Conservation (phyloP, 2,888 invertebrate genomes). For the Agonopterix arenella region DNA sequence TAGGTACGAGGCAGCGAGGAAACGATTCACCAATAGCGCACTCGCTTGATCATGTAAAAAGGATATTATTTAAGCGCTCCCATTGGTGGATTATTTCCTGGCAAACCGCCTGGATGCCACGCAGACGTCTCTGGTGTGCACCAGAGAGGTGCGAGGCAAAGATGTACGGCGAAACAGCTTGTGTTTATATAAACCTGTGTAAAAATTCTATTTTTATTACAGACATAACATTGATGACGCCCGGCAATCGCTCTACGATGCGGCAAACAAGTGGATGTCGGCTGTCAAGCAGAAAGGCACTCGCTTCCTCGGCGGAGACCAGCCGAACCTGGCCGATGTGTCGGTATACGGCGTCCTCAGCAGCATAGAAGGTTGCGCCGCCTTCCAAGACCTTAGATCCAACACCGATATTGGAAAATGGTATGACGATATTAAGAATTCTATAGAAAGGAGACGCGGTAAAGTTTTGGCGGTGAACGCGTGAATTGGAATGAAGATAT, state of each 20-base stretch:
- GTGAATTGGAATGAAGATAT: constrained; percentile 12
- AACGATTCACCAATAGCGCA: too few relatives aligned
- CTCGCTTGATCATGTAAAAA: too few relatives aligned
- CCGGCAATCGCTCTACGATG: constrained; percentile 91
- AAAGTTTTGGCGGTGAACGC: constrained; percentile 19
- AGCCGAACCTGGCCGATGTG: constrained; percentile 95
- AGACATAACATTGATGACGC: constrained; percentile 93
- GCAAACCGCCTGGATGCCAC: too few relatives aligned
- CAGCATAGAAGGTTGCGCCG: constrained; percentile 95
- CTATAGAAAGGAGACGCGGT: constrained; percentile 53
- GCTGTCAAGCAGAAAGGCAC: constrained; percentile 82
- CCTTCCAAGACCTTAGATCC: constrained; percentile 87
- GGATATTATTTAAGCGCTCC: too few relatives aligned
- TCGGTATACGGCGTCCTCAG: constrained; percentile 93
- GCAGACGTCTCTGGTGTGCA: too few relatives aligned
- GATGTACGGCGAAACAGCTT: too few relatives aligned
- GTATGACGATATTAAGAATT: constrained; percentile 85
- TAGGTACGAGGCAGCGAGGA: too few relatives aligned
- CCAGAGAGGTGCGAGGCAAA: too few relatives aligned
- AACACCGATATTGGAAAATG: constrained; percentile 86
- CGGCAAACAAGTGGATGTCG: constrained; percentile 87
- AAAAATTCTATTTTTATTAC: constrained; percentile 6
- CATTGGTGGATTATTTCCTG: too few relatives aligned
- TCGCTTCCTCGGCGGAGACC: constrained; percentile 89
- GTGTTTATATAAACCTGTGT: too few relatives aligned